A percentile compares a stretch with the other conserved stretches of the same genome.
phyloP scores from a whole-genome alignment of 2,113 vertebrate genomes.

The Takifugu bimaculatus region DNA sequence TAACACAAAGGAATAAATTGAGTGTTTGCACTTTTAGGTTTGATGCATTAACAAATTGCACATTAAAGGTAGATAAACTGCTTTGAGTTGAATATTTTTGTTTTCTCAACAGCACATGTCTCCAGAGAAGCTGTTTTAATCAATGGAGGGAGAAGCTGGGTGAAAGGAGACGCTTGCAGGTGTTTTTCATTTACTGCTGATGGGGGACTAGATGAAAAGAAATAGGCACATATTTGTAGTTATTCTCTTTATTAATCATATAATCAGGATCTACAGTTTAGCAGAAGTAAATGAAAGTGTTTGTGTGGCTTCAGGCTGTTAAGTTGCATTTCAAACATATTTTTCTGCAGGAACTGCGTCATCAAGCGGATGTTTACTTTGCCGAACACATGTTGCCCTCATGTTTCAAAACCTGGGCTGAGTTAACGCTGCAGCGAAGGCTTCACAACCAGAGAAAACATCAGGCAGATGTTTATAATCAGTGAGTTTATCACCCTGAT shows the following conservation, averaged over 20 bases:
- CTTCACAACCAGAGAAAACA: slow-evolving; percentile 39
- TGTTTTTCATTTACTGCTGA: slow-evolving; percentile 20
- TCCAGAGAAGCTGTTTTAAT: slow-evolving; percentile 52
- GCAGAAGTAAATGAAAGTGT: neutral
- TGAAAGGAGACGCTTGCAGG: slow-evolving; percentile 55
- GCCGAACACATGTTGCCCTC: slow-evolving; percentile 47
- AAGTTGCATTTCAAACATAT: neutral
- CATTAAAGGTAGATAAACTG: neutral
- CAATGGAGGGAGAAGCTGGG: slow-evolving; percentile 57
- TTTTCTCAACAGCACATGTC: slow-evolving; percentile 37
- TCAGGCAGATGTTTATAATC: slow-evolving; percentile 55
- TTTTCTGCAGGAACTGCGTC: slow-evolving; percentile 54
- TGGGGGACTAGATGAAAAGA: no score
- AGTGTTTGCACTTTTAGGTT: neutral
- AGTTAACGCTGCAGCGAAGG: slow-evolving; percentile 54
- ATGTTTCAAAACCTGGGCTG: slow-evolving; percentile 69
- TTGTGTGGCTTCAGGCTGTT: neutral
- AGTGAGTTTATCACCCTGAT: slow-evolving; percentile 20
- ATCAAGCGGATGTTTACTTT: slow-evolving; percentile 60
- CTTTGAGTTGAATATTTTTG: neutral
- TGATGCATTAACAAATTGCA: neutral
- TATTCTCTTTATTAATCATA: neutral
- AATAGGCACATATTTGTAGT: neutral
- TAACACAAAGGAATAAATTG: no score
- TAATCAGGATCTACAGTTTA: neutral